A percentile compares a stretch with the other conserved stretches of the same genome.
Evolutionary conservation across 2,113 vertebrate genomes (phyloP).

Genomic region (Zosterops lateralis): DNA sequence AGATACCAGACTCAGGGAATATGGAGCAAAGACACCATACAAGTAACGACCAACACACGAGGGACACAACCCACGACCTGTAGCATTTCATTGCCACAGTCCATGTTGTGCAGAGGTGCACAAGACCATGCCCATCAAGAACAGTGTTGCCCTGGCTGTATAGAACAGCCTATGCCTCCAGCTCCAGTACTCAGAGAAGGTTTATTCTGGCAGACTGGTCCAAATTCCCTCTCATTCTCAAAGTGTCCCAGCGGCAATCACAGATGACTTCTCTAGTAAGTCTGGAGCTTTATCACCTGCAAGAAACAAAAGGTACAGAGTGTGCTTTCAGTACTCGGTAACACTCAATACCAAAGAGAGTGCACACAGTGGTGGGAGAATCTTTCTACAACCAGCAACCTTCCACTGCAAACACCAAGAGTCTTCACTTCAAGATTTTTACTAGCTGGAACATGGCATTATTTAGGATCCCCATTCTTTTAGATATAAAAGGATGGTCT

Average conservation of each 20-base stretch:
- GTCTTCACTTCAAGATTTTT: background rate
- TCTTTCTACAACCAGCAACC: background rate
- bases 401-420: background rate
- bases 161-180: background rate
- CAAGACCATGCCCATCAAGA: background rate
- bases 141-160: background rate
- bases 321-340: background rate
- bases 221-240: background rate
- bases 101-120: background rate
- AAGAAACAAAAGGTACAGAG: background rate
- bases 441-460: background rate
- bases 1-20: background rate
- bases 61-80: background rate
- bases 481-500: accelerated
- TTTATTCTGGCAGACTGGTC: background rate
- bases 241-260: background rate
- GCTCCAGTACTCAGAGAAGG: background rate
- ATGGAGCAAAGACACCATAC: background rate
- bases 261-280: background rate
- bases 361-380: background rate
- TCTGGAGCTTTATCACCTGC: background rate
- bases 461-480: background rate
- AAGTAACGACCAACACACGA: background rate
- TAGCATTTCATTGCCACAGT: background rate
- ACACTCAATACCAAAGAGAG: background rate